A percentile compares a stretch with the other conserved stretches of the same genome.
Conservation (phyloP, 2,888 invertebrate genomes). For the Xylota sylvarum region DNA sequence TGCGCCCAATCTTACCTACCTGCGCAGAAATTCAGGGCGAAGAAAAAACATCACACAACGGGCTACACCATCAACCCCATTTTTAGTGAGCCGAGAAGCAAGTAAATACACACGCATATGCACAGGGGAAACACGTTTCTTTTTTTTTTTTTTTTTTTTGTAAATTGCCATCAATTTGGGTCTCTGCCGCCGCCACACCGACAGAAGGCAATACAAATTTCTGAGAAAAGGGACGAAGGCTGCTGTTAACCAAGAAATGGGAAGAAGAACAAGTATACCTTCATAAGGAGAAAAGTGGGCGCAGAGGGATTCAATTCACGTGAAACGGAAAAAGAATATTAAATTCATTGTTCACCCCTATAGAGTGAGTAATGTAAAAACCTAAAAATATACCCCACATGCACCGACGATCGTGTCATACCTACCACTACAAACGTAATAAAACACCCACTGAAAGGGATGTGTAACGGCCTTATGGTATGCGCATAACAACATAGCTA, state of each 20-base stretch:
- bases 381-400: slow-evolving; percentile 56
- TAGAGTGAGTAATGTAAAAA: slow-evolving; percentile 42
- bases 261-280: slow-evolving; percentile 33
- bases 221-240: slow-evolving; percentile 66
- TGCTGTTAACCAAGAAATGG: slow-evolving; percentile 25
- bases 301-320: slow-evolving; percentile 43
- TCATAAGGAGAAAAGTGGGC: slow-evolving; percentile 44
- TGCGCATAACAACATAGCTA: not conserved
- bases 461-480: not conserved
- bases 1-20: slow-evolving; percentile 39
- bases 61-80: slow-evolving; percentile 57
- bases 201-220: slow-evolving; percentile 56
- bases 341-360: slow-evolving; percentile 60
- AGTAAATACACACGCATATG: slow-evolving; percentile 44
- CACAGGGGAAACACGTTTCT: slow-evolving; percentile 62
- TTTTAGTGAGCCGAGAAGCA: slow-evolving; percentile 51
- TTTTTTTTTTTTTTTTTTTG: too few species aligned
- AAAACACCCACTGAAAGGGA: slow-evolving; percentile 23
- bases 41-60: slow-evolving; percentile 28
- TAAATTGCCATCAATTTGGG: slow-evolving; percentile 71
- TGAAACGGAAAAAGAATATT: slow-evolving; percentile 62
- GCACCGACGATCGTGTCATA: slow-evolving; percentile 47
- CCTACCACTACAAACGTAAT: slow-evolving; percentile 26
- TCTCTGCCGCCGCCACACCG: slow-evolving; percentile 34
- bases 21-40: slow-evolving; percentile 60